A percentile compares a stretch with the other conserved stretches of the same genome.
phyloP scores from a whole-genome alignment of 2,113 vertebrate genomes.

The Pterocles burchelli region DNA sequence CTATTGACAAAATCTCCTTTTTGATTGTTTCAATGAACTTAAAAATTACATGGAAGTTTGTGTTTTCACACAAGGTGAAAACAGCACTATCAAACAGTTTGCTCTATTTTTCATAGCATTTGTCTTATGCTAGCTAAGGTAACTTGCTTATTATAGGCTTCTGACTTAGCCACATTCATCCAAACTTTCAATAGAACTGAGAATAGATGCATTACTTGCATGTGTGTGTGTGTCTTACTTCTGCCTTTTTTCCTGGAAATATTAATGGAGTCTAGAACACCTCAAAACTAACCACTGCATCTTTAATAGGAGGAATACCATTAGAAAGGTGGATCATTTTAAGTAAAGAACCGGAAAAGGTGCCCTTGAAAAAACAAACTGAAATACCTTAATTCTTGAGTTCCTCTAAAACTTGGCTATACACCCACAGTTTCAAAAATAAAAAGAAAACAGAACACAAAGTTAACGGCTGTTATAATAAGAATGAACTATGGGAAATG shows the following conservation, averaged over 20 bases:
- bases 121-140: background rate
- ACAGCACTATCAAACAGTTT: background rate
- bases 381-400: background rate
- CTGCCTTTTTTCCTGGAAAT: background rate
- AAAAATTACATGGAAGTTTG: background rate
- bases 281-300: background rate
- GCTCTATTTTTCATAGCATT: background rate
- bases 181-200: background rate
- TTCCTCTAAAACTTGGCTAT: background rate
- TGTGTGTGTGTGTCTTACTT: background rate
- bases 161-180: background rate
- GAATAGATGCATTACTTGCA: background rate
- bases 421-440: background rate
- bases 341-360: background rate
- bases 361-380: background rate
- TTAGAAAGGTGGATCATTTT: background rate
- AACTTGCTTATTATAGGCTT: background rate
- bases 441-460: background rate
- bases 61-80: background rate
- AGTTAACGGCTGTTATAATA: background rate
- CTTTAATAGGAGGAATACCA: background rate
- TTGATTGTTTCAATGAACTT: background rate
- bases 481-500: background rate
- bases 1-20: background rate
- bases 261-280: background rate